Base-by-base conservation (phyloP, 2,888 invertebrate genomes). In the Plebejus argus region DNA sequence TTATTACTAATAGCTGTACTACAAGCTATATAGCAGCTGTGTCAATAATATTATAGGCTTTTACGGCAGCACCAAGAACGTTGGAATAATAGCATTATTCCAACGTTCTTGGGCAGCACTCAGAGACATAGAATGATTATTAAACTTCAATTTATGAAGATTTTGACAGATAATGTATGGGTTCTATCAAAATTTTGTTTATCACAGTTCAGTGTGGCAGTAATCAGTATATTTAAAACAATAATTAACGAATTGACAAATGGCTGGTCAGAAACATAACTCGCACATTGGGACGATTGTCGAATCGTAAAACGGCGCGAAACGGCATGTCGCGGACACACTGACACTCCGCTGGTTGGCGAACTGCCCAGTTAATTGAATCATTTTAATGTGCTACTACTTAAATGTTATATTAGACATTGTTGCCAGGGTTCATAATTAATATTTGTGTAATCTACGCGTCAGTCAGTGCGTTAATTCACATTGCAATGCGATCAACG, bases 271-370 rank as follows among this genome's bases (percentile, higher is more conserved):
- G 20, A 23, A 72, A 72, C 72, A 39, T 45, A 72, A 39, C 45
- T 45, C 45, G 20, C 20, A 72, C 20, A 45, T 20, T 74, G 53
- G 18, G 53, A 23, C 28, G 28, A 7, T 74, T 28, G 49, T 49
- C 53, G 23, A 23, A 23, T 53, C 53, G 49, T 53, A 53, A 74
- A 74, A 53, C 53, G 74, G 74, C 74, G 74, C 74, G 72, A 45
- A 49, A 74, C 74, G 74, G 45, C 49, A 18, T 74, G 53, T 49
- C 23, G 74, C 74, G 12, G 74, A 28, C 53, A 74, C 53, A 7
- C 23, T 23, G 28, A 23, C 74, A 49, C 20, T 53, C 18, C 18
- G 45, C 8, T 33, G 28, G 12, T 15, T 74, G 74, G 74, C 74
- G 49, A 39, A 28, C 6, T 74, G 49, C 74, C 74, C 12, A 53